A percentile compares a stretch with the other conserved stretches of the same genome.
These are phyloP conservation scores for Cephalopholis sonnerati DNA, from an alignment of 2,113 vertebrate species.

Conservation along the genomic window DNA sequence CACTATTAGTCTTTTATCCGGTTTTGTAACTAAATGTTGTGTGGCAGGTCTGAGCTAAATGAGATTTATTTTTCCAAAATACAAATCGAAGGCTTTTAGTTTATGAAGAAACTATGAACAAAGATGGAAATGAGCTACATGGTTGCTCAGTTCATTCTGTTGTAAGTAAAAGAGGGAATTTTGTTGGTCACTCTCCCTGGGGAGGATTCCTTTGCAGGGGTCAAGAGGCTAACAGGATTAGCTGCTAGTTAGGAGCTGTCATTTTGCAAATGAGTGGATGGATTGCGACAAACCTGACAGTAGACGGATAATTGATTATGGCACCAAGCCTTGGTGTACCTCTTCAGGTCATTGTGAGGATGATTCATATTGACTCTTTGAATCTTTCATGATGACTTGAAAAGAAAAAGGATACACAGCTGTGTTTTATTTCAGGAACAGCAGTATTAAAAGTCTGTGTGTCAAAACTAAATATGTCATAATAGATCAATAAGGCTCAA, in stretches of 20 bases:
- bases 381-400: background rate
- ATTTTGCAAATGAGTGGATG: constrained; percentile 36
- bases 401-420: background rate
- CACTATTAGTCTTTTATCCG: no score
- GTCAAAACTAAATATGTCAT: background rate
- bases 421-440: background rate
- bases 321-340: constrained; percentile 17
- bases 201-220: constrained; percentile 30
- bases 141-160: constrained; percentile 7
- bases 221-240: constrained; percentile 64
- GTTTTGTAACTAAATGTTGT: no score
- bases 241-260: constrained; percentile 31
- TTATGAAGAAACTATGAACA: background rate
- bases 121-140: background rate
- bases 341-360: constrained; percentile 42
- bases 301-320: constrained; percentile 45
- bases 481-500: background rate
- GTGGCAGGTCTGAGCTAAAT: no score
- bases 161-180: constrained; percentile 14
- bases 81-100: constrained; percentile 12
- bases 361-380: constrained; percentile 23
- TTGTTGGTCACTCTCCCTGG: constrained; percentile 25
- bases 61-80: background rate
- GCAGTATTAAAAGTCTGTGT: background rate
- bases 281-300: constrained; percentile 28